These are phyloP conservation scores for Tenrec ecaudatus DNA, from an alignment of 2,113 vertebrate genomes.

Conservation along the genomic window DNA sequence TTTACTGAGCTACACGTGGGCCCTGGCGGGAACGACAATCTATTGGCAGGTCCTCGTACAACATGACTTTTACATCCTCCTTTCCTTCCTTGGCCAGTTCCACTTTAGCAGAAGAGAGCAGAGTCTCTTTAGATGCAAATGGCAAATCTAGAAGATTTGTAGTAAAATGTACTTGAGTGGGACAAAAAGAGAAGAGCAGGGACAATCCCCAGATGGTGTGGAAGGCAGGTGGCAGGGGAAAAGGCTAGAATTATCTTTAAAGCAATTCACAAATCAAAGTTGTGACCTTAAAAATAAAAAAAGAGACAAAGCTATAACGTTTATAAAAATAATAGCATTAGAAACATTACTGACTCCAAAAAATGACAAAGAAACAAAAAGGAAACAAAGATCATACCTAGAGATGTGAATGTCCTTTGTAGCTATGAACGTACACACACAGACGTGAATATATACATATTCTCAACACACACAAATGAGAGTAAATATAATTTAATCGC, in stretches of 20 bases:
- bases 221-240: not conserved
- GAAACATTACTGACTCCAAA: not conserved
- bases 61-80: conserved; percentile 3
- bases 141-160: conserved; percentile 42
- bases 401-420: not conserved
- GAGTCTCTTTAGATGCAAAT: not conserved
- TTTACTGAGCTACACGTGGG: not conserved
- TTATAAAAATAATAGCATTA: conserved; percentile 29
- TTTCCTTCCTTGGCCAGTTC: conserved; percentile 38
- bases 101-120: conserved; percentile 1
- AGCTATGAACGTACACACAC: conserved; percentile 25
- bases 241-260: not conserved
- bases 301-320: not conserved
- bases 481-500: conserved; percentile 35
- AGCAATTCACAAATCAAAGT: not conserved
- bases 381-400: not conserved
- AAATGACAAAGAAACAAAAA: not conserved
- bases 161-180: conserved; percentile 42
- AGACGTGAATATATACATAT: not conserved
- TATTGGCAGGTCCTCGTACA: conserved; percentile 32
- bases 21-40: conserved; percentile 11
- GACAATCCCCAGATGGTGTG: not conserved
- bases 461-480: not conserved
- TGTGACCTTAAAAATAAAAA: not conserved
- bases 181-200: not conserved